Evolutionary conservation across 2,888 invertebrate genomes (phyloP).

Genomic region (Drosophila falleni): DNA sequence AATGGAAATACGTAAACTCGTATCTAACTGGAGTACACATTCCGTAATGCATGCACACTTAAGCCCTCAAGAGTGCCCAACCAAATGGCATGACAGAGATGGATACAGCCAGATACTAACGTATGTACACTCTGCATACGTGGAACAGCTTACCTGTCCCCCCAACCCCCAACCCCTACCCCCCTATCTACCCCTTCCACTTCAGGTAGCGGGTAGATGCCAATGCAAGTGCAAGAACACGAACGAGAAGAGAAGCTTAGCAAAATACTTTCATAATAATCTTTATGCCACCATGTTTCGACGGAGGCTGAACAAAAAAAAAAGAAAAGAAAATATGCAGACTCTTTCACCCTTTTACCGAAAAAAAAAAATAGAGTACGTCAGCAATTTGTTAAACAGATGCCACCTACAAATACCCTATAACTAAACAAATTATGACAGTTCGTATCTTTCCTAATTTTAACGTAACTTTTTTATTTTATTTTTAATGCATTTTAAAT

Average conservation of each 20-base stretch:
- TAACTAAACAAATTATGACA: too few relatives aligned
- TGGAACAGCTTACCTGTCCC: neutral
- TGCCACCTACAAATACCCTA: neutral
- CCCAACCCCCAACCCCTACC: neutral
- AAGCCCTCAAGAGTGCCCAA: conserved; percentile 61
- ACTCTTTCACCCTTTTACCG: conserved; percentile 10
- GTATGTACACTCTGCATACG: conserved; percentile 21
- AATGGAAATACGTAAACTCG: conserved; percentile 1
- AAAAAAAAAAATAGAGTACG: conserved; percentile 1
- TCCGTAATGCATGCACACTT: conserved; percentile 68
- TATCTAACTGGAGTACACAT: conserved; percentile 31
- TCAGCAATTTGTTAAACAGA: neutral
- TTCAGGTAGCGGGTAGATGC: neutral
- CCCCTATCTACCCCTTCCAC: neutral
- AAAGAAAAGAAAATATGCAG: conserved; percentile 23
- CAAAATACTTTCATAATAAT: conserved; percentile 75
- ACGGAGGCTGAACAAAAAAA: conserved; percentile 29
- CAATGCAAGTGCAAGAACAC: conserved; percentile 36
- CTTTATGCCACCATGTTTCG: conserved; percentile 69
- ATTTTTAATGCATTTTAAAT: too few relatives aligned
- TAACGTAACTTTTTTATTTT: too few relatives aligned
- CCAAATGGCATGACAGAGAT: conserved; percentile 67
- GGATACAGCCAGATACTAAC: conserved; percentile 50
- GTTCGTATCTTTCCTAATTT: too few relatives aligned
- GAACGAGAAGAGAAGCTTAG: conserved; percentile 60